These are phyloP conservation scores for Cataglyphis hispanica DNA, from an alignment of 1,140 invertebrate genomes.

Conservation along the genomic window DNA sequence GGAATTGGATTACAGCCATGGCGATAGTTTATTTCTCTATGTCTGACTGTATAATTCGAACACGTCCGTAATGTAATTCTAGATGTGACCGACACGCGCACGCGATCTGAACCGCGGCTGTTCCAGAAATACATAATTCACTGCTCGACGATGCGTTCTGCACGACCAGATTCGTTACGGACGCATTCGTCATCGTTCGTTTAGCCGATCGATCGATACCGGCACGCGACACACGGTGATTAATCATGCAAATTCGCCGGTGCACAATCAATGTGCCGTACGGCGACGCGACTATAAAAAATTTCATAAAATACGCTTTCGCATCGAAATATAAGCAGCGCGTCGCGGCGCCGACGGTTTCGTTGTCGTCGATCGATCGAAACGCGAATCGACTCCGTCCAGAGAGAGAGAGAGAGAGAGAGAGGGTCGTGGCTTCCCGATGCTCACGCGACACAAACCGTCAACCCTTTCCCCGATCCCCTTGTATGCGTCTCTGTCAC, in stretches of 20 bases:
- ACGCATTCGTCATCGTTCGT: slow-evolving; percentile 67
- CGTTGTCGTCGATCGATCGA: slow-evolving; percentile 64
- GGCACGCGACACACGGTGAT: slow-evolving; percentile 68
- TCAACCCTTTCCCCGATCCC: neutral
- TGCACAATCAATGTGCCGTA: slow-evolving; percentile 45
- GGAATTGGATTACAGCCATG: slow-evolving; percentile 19
- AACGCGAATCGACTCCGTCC: slow-evolving; percentile 21
- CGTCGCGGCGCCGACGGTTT: slow-evolving; percentile 50
- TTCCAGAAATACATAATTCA: slow-evolving; percentile 70
- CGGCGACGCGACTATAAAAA: slow-evolving; percentile 61
- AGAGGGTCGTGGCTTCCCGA: slow-evolving; percentile 6
- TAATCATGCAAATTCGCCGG: slow-evolving; percentile 73
- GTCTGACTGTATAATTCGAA: slow-evolving; percentile 33
- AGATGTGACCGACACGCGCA: slow-evolving; percentile 51
- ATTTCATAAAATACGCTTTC: slow-evolving; percentile 71
- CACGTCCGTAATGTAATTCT: slow-evolving; percentile 54
- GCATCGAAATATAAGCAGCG: slow-evolving; percentile 63
- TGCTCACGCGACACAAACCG: slow-evolving; percentile 66
- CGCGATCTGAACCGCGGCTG: slow-evolving; percentile 35
- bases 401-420: neutral
- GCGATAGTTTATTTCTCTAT: slow-evolving; percentile 49
- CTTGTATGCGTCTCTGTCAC: slow-evolving; percentile 71
- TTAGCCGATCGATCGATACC: slow-evolving; percentile 68
- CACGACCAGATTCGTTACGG: slow-evolving; percentile 47
- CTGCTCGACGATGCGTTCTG: slow-evolving; percentile 54